phyloP scores from a whole-genome alignment of 2,888 invertebrate species.

The Dascillus cervinus region DNA sequence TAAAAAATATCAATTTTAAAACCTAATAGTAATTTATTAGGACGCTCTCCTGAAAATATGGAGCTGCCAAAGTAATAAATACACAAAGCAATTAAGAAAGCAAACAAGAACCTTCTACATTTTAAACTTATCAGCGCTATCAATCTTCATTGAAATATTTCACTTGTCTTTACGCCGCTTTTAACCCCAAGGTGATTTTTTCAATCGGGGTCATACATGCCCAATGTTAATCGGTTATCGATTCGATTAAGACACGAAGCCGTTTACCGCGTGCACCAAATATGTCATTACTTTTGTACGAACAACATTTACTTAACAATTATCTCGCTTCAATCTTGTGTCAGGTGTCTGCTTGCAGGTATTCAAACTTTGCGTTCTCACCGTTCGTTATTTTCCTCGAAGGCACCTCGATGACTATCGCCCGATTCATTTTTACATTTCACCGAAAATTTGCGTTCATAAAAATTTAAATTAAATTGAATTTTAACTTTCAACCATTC shows the following conservation, averaged over 20 bases:
- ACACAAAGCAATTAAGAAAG: constrained; percentile 32
- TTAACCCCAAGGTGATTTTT: too few species aligned
- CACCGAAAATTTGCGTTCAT: too few species aligned
- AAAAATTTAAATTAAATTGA: too few species aligned
- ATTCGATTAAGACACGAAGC: too few species aligned
- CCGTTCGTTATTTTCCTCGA: constrained; percentile 20
- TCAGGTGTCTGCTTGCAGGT: constrained; percentile 18
- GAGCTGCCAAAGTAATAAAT: constrained; percentile 29
- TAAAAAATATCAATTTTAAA: constrained; percentile 21
- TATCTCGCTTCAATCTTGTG: constrained; percentile 21
- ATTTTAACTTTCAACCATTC: too few species aligned
- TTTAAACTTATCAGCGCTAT: constrained; percentile 16
- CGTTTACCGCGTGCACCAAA: constrained; percentile 20
- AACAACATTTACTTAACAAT: constrained; percentile 23
- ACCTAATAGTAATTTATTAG: constrained; percentile 21
- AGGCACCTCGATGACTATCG: too few species aligned
- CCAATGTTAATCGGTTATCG: too few species aligned
- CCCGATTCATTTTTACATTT: too few species aligned
- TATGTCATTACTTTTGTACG: constrained; percentile 24
- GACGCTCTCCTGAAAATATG: constrained; percentile 24
- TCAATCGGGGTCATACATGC: too few species aligned
- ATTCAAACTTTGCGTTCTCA: constrained; percentile 14
- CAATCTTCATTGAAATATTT: constrained; percentile 8
- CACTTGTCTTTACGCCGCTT: too few species aligned
- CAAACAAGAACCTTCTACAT: constrained; percentile 26